Percentiles rank a stretch among this genome's conserved stretches.
These are phyloP conservation scores for Vidua macroura DNA, from an alignment of 2,113 vertebrate genomes.

Conservation along the genomic window DNA sequence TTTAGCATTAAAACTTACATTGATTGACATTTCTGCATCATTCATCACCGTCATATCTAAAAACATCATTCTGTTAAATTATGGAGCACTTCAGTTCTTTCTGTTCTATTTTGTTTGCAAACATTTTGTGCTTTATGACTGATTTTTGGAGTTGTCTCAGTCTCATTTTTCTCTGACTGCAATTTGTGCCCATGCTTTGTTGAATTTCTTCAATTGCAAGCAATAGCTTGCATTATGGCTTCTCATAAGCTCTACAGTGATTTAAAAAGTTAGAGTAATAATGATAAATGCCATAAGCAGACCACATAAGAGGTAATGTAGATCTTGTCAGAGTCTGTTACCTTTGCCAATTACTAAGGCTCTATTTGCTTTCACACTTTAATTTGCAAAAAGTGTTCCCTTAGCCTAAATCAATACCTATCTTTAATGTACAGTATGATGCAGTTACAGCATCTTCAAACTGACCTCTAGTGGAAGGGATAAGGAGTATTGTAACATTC, in stretches of 20 bases:
- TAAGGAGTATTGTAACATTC: background rate
- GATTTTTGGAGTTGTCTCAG: background rate
- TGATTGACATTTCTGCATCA: background rate
- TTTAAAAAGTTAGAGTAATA: constrained; percentile 27
- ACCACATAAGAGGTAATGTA: background rate
- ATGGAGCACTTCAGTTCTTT: background rate
- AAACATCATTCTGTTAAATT: background rate
- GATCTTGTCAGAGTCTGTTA: background rate
- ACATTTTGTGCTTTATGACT: background rate
- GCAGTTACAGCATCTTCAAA: constrained; percentile 2
- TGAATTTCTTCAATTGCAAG: background rate
- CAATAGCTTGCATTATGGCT: background rate
- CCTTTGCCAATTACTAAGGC: background rate
- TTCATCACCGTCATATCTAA: accelerated
- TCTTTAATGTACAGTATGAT: background rate
- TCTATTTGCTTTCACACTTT: background rate
- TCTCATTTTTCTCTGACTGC: background rate
- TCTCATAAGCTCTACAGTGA: background rate
- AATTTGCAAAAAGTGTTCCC: constrained; percentile 36
- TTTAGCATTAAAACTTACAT: background rate
- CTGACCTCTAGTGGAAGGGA: constrained; percentile 22
- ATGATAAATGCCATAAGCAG: background rate
- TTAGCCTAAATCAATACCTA: background rate
- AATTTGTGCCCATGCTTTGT: background rate
- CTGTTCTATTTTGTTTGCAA: background rate